Conservation (phyloP, 2,113 vertebrate genomes). For the Sphaerodactylus townsendi region DNA sequence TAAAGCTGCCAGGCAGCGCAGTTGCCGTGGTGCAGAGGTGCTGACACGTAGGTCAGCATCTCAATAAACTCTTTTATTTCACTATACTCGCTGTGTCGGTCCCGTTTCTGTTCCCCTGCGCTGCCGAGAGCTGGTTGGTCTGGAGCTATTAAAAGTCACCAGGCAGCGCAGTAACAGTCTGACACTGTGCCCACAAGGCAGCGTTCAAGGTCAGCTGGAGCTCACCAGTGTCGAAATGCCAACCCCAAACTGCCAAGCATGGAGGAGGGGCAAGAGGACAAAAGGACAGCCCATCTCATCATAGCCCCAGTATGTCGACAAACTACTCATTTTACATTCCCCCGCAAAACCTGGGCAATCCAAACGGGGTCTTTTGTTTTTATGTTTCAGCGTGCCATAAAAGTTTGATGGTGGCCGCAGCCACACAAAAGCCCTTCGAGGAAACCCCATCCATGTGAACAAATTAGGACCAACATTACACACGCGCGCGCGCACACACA, state of each 20-base stretch:
- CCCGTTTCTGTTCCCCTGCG: no score
- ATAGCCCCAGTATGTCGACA: constrained; percentile 60
- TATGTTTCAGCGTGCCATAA: constrained; percentile 52
- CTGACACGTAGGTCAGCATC: no score
- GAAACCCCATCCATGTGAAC: constrained; percentile 48
- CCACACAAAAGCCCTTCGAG: constrained; percentile 50
- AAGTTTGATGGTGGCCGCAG: constrained; percentile 60
- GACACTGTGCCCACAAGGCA: not conserved
- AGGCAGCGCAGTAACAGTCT: no score
- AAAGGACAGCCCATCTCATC: constrained; percentile 58
- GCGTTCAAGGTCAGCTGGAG: not conserved
- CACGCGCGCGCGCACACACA: not conserved
- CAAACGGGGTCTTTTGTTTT: constrained; percentile 62
- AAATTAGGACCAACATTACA: constrained; percentile 60
- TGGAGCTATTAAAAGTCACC: no score
- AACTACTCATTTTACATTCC: constrained; percentile 46
- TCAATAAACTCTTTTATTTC: no score
- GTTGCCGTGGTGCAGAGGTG: no score
- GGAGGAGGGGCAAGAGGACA: constrained; percentile 33
- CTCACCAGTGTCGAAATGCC: not conserved
- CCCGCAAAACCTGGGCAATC: constrained; percentile 61
- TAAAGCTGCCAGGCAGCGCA: no score
- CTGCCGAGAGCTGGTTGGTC: no score
- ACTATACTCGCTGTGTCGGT: no score
- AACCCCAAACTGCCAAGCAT: constrained; percentile 32